These are phyloP conservation scores for Polypterus senegalus DNA, from an alignment of 2,113 vertebrate genomes.

Conservation along the genomic window DNA sequence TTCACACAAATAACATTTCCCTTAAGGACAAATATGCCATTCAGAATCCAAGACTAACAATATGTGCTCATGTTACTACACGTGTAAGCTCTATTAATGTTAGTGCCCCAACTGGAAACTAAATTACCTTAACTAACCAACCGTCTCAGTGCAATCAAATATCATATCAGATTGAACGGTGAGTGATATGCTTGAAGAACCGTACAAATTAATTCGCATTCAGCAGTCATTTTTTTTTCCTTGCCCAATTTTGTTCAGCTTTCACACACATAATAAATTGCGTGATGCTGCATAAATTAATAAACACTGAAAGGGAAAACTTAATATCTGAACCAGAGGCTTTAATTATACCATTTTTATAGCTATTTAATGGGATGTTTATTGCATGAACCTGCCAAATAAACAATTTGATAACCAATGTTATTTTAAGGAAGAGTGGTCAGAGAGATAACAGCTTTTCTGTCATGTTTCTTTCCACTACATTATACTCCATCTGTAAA, in stretches of 20 bases:
- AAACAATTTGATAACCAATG: too few relatives aligned
- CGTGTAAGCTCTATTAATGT: conserved; percentile 51
- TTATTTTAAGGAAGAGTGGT: too few relatives aligned
- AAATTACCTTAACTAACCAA: conserved; percentile 58
- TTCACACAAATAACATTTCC: too few relatives aligned
- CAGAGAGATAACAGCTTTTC: too few relatives aligned
- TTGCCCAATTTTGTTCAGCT: not conserved
- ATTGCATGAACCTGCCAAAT: too few relatives aligned
- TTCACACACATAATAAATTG: conserved; percentile 9
- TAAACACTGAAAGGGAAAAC: conserved; percentile 18
- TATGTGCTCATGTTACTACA: conserved; percentile 39
- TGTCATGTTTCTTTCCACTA: too few relatives aligned
- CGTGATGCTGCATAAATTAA: conserved; percentile 33
- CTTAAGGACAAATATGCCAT: too few relatives aligned
- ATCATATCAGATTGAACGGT: conserved; percentile 40
- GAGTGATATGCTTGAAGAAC: conserved; percentile 40
- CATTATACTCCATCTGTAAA: too few relatives aligned
- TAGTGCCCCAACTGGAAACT: conserved; percentile 31
- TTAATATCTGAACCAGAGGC: too few relatives aligned
- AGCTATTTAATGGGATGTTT: too few relatives aligned
- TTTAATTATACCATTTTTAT: too few relatives aligned
- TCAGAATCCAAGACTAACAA: conserved; percentile 3
- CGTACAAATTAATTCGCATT: conserved; percentile 37
- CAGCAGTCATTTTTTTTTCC: conserved; percentile 25
- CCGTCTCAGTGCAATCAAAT: conserved; percentile 47